Evolutionary conservation across 2,113 vertebrate species (phyloP).

Genomic region (Circaetus cinerascens): DNA sequence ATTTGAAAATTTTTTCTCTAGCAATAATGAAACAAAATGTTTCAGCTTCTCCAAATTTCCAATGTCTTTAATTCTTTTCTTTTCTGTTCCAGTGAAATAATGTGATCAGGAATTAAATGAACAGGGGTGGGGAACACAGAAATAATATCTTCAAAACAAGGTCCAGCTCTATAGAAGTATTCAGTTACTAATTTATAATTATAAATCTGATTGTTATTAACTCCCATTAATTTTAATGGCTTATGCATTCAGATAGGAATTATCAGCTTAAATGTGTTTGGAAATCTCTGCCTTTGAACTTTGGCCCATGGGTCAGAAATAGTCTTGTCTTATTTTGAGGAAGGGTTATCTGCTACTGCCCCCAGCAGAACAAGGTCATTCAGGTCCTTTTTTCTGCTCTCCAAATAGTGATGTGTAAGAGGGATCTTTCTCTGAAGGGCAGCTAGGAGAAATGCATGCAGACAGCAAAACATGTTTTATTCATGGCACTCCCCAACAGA

Average conservation of each 20-base stretch:
- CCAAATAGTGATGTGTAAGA: neutral
- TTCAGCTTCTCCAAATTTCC: neutral
- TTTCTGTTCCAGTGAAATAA: neutral
- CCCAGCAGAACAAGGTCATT: neutral
- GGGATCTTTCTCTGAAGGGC: neutral
- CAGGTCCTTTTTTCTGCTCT: neutral
- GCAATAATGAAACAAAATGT: neutral
- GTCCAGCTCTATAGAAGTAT: neutral
- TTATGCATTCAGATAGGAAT: neutral
- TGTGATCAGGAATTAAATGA: neutral
- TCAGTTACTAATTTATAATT: neutral
- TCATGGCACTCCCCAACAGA: neutral
- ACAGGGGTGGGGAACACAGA: fast-evolving
- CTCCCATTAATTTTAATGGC: neutral
- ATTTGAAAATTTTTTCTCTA: neutral
- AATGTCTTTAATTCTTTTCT: neutral
- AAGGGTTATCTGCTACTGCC: neutral
- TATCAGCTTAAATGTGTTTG: neutral
- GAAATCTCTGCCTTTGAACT: neutral
- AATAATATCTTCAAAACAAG: neutral
- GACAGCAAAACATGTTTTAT: slow-evolving; percentile 42
- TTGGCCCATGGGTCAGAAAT: neutral
- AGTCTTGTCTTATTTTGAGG: neutral
- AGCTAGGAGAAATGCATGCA: neutral
- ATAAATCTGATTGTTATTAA: neutral